Percentiles rank a stretch among this genome's conserved stretches.
Evolutionary conservation across 2,113 vertebrate species (phyloP).

Genomic region (Potamarius usumacintae): DNA sequence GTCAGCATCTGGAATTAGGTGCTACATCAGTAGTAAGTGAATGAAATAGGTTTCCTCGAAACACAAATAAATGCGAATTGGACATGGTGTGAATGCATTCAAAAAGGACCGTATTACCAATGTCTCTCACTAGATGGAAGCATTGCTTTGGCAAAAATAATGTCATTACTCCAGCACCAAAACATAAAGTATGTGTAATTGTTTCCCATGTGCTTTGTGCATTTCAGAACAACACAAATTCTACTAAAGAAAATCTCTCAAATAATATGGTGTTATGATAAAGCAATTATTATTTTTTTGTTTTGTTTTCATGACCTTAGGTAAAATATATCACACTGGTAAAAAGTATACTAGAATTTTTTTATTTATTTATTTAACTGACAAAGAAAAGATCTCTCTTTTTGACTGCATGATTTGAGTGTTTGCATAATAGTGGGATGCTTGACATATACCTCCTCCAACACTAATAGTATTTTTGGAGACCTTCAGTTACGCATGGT

Average conservation of each 20-base stretch:
- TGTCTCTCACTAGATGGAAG: conserved; percentile 68
- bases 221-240: not conserved
- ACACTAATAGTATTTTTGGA: conserved; percentile 19
- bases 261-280: not conserved
- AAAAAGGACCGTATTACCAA: conserved; percentile 33
- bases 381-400: not conserved
- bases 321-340: not conserved
- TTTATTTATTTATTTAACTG: not conserved
- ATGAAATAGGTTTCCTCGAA: not conserved
- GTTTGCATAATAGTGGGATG: conserved; percentile 1
- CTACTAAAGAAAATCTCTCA: not conserved
- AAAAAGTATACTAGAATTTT: not conserved
- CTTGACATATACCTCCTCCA: conserved; percentile 10
- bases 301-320: not conserved
- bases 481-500: conserved; percentile 12
- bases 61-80: not conserved
- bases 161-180: not conserved
- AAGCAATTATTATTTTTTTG: conserved; percentile 10
- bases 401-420: not conserved
- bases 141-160: conserved; percentile 50
- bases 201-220: not conserved
- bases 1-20: not conserved
- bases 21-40: not conserved
- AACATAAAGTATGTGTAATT: not conserved
- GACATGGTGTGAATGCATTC: not conserved